Percentiles rank a stretch among this genome's conserved stretches.
Evolutionary conservation across 2,797 vertebrate species (phyloP).

Genomic region (Artibeus jamaicensis): DNA sequence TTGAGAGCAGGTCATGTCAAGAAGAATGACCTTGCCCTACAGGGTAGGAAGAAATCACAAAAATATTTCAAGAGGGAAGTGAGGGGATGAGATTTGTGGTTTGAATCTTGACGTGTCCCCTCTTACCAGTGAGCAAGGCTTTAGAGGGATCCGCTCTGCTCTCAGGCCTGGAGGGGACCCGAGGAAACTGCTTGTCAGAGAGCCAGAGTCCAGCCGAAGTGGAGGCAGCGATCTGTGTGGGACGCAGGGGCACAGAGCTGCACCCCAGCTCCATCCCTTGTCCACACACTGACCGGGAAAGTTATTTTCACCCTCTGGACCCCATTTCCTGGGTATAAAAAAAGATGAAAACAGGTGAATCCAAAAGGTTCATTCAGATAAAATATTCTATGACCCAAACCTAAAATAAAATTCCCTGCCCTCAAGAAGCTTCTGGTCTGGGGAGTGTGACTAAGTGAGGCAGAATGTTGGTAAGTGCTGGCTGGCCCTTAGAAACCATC

Average conservation of each 20-base stretch:
- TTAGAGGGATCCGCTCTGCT: background rate
- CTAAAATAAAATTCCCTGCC: background rate
- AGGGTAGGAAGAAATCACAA: background rate
- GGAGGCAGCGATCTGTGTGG: background rate
- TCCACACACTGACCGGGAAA: background rate
- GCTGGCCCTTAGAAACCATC: background rate
- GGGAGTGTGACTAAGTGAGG: background rate
- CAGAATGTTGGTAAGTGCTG: rapidly evolving
- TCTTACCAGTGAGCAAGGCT: background rate
- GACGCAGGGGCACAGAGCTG: background rate
- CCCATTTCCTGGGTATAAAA: background rate
- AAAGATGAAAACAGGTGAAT: background rate
- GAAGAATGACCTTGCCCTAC: background rate
- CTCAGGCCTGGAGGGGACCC: background rate
- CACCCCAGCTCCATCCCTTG: rapidly evolving
- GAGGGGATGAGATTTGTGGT: background rate
- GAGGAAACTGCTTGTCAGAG: background rate
- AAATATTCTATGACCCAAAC: background rate
- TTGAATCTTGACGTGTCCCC: background rate
- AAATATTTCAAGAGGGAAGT: background rate
- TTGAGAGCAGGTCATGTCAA: background rate
- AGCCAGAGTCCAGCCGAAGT: background rate
- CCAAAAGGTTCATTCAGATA: background rate
- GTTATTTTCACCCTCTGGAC: background rate
- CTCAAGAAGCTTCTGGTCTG: background rate